These are phyloP conservation scores for rat (Rattus norvegicus) DNA, from an alignment of 2,113 vertebrate species.

Conservation along the genomic window DNA sequence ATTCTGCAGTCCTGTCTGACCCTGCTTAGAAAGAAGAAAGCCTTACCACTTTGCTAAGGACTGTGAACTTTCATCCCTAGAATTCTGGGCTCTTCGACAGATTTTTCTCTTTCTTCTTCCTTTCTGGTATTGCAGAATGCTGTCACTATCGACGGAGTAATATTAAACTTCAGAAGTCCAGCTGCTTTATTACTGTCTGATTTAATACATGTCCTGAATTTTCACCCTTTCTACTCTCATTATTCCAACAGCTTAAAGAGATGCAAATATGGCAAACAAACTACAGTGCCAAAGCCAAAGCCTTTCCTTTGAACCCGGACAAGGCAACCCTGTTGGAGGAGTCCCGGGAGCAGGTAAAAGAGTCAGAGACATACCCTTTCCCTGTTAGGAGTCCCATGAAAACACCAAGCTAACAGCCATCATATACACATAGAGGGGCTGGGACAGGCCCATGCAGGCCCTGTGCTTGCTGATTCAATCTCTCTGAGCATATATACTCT, in stretches of 20 bases:
- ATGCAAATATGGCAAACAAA: not conserved
- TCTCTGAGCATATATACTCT: not conserved
- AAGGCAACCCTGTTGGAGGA: not conserved
- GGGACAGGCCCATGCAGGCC: not conserved
- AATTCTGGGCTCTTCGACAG: not conserved
- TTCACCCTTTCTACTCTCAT: not conserved
- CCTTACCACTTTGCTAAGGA: not conserved
- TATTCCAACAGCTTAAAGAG: not conserved
- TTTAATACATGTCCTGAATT: not conserved
- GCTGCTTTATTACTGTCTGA: not conserved
- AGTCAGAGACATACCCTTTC: not conserved
- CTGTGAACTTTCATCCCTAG: too few relatives aligned
- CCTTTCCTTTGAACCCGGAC: not conserved
- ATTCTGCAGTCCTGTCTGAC: too few relatives aligned
- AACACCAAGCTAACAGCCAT: not conserved
- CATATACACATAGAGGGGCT: not conserved
- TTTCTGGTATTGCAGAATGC: not conserved
- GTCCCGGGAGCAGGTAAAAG: not conserved
- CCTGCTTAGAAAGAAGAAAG: not conserved
- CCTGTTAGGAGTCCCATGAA: not conserved
- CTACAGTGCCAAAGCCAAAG: not conserved
- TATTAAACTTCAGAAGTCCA: slow-evolving; percentile 34
- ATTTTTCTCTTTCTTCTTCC: not conserved
- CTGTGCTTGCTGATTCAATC: not conserved
- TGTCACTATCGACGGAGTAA: not conserved